Percentiles rank a stretch among this genome's conserved stretches.
phyloP scores from a whole-genome alignment of 2,888 invertebrate species.

The Epinotia demarniana region DNA sequence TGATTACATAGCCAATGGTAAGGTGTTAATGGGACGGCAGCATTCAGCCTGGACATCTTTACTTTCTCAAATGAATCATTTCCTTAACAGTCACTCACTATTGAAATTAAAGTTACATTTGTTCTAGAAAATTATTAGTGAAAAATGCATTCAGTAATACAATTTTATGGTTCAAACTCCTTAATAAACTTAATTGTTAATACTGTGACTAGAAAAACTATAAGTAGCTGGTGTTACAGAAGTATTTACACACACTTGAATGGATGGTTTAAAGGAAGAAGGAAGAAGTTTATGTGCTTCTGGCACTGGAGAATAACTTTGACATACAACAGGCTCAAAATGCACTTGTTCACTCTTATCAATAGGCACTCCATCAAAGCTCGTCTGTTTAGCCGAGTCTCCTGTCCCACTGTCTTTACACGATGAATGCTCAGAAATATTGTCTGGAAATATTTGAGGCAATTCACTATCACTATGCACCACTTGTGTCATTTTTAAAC shows the following conservation, averaged over 20 bases:
- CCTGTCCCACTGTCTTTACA: constrained; percentile 93
- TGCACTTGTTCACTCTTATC: constrained; percentile 79
- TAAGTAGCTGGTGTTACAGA: constrained; percentile 83
- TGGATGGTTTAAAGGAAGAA: constrained; percentile 81
- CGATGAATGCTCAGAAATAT: constrained; percentile 89
- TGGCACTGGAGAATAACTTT: constrained; percentile 79
- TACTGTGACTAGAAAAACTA: constrained; percentile 84
- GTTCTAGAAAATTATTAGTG: constrained; percentile 61
- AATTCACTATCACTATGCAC: constrained; percentile 82
- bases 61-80: constrained; percentile 5
- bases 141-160: constrained; percentile 63
- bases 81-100: neutral
- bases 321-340: constrained; percentile 76
- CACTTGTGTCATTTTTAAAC: constrained; percentile 80
- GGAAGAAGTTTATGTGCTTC: constrained; percentile 82
- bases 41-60: neutral
- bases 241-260: constrained; percentile 82
- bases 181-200: constrained; percentile 72
- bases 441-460: constrained; percentile 85
- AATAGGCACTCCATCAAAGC: constrained; percentile 84
- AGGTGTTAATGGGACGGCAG: neutral
- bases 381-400: constrained; percentile 90
- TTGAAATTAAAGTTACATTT: neutral
- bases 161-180: constrained; percentile 40
- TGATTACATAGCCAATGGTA: no score